Percentiles rank a stretch among this genome's conserved stretches.
Conservation (phyloP, 2,113 vertebrate genomes). For the Ceyx margarethae region DNA sequence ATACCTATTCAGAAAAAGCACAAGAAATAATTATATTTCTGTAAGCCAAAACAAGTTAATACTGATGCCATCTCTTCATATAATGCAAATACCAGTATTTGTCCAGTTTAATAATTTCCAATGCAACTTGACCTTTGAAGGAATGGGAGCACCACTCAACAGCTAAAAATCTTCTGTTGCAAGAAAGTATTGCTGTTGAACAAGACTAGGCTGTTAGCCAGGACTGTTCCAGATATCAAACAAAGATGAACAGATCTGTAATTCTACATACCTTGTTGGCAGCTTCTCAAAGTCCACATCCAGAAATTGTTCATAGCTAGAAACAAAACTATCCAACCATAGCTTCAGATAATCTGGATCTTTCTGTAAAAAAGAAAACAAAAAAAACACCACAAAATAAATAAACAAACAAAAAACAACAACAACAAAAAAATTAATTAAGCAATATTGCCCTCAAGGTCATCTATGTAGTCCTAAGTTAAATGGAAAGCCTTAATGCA, state of each 20-base stretch:
- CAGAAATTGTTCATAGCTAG: conserved; percentile 92
- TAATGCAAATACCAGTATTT: not conserved
- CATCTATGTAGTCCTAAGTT: not conserved
- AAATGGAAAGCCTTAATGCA: not conserved
- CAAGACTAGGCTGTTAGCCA: not conserved
- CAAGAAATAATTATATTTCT: not conserved
- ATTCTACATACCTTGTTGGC: conserved; percentile 85
- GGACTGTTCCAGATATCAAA: not conserved
- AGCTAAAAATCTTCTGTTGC: not conserved
- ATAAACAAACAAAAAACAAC: too few relatives aligned
- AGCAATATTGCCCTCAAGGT: not conserved
- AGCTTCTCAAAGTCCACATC: conserved; percentile 97
- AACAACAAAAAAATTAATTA: too few relatives aligned
- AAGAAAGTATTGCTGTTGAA: not conserved
- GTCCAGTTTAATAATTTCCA: not conserved
- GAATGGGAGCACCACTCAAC: not conserved
- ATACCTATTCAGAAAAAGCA: not conserved
- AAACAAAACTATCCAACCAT: conserved; percentile 96
- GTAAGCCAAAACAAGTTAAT: not conserved
- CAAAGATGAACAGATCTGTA: not conserved
- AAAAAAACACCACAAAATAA: too few relatives aligned
- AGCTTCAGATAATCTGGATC: conserved; percentile 96
- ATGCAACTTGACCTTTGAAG: not conserved
- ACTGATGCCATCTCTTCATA: not conserved
- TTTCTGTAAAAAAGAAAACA: conserved; percentile 77